A percentile compares a stretch with the other conserved stretches of the same genome.
Evolutionary conservation across 1,140 invertebrate species (phyloP).

Genomic region (Drosophila ironensis): DNA sequence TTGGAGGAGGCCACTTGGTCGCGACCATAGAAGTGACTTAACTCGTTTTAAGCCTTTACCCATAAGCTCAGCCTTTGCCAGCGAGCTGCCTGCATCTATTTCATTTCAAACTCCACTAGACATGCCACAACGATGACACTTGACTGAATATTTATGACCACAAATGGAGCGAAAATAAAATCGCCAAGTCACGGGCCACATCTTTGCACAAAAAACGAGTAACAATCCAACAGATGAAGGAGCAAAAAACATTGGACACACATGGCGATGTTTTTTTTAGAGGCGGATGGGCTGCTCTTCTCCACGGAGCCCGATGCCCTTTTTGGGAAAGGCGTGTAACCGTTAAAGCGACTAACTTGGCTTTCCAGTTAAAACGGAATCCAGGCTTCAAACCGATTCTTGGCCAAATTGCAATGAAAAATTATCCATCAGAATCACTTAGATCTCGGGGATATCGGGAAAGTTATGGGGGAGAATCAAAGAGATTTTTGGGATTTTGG

Average conservation of each 20-base stretch:
- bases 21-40: conserved; percentile 77
- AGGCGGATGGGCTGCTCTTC: conserved; percentile 23
- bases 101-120: conserved; percentile 77
- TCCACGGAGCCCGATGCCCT: conserved; percentile 56
- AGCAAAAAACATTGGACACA: conserved; percentile 51
- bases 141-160: conserved; percentile 79
- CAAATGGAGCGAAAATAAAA: conserved; percentile 80
- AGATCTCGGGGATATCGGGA: no score
- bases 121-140: conserved; percentile 75
- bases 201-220: no score
- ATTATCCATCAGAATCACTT: no score
- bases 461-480: no score
- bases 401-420: no score
- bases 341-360: conserved; percentile 58
- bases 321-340: conserved; percentile 59
- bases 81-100: conserved; percentile 59
- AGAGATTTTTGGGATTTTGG: no score
- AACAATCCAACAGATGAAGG: no score
- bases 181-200: conserved; percentile 71
- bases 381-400: neutral
- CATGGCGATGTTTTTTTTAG: conserved; percentile 52
- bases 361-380: conserved; percentile 4
- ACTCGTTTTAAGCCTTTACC: conserved; percentile 75
- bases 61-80: conserved; percentile 29
- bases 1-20: conserved; percentile 64